These are phyloP conservation scores for Siphonodentalium dalli DNA, from an alignment of 2,888 invertebrate genomes.

Conservation along the genomic window DNA sequence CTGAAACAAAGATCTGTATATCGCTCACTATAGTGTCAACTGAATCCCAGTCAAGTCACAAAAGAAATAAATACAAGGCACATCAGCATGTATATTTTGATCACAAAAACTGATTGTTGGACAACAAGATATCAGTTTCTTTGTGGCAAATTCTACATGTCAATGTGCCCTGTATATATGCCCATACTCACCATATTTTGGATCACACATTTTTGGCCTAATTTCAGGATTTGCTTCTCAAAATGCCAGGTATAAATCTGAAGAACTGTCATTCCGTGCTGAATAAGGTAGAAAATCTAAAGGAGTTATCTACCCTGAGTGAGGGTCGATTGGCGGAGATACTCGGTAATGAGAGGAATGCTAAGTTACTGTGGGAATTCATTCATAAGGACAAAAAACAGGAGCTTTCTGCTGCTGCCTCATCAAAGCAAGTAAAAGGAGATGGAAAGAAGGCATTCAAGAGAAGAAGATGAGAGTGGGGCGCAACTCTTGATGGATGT, in stretches of 20 bases:
- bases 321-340: slow-evolving; percentile 76
- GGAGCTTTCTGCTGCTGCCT: background rate
- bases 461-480: slow-evolving; percentile 23
- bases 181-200: background rate
- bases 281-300: slow-evolving; percentile 76
- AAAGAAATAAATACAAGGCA: too few relatives aligned
- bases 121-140: too few relatives aligned
- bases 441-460: slow-evolving; percentile 17
- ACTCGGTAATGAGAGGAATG: slow-evolving; percentile 71
- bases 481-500: too few relatives aligned
- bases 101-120: too few relatives aligned
- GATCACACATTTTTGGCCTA: background rate
- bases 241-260: slow-evolving; percentile 86
- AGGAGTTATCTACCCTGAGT: slow-evolving; percentile 65
- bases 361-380: slow-evolving; percentile 60
- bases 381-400: slow-evolving; percentile 52
- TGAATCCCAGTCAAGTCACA: too few relatives aligned
- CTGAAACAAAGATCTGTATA: too few relatives aligned
- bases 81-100: too few relatives aligned
- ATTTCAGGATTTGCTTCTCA: slow-evolving; percentile 76
- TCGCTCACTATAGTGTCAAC: too few relatives aligned
- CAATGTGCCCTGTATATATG: background rate
- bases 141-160: too few relatives aligned
- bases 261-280: slow-evolving; percentile 83
- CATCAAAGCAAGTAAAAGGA: slow-evolving; percentile 7